Conservation (phyloP, 2,113 vertebrate species). For the Brachyhypopomus occidentalis region DNA sequence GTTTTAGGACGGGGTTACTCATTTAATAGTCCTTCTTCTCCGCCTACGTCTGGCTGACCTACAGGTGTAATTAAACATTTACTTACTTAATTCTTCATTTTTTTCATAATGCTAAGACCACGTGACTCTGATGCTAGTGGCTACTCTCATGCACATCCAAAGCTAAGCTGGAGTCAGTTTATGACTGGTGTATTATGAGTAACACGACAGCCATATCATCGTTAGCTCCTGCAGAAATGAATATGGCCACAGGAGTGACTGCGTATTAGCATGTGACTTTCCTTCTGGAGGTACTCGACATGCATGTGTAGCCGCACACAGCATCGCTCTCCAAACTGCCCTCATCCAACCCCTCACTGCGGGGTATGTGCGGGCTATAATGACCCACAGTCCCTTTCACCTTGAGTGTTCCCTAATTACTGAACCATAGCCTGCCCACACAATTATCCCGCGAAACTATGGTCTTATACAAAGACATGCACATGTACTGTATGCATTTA, state of each 20-base stretch:
- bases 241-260: conserved; percentile 46
- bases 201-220: conserved; percentile 28
- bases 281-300: conserved; percentile 61
- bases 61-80: neutral
- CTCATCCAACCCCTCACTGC: conserved; percentile 3
- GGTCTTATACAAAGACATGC: conserved; percentile 3
- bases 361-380: conserved; percentile 44
- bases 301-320: conserved; percentile 45
- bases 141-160: neutral
- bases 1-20: neutral
- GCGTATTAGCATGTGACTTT: conserved; percentile 56
- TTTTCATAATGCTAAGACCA: neutral
- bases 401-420: conserved; percentile 64
- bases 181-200: conserved; percentile 48
- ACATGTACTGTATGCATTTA: neutral
- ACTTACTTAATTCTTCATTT: neutral
- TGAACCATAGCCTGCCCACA: conserved; percentile 56
- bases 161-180: neutral
- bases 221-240: conserved; percentile 1
- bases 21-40: no score
- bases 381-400: conserved; percentile 61
- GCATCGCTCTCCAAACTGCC: conserved; percentile 32
- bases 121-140: neutral
- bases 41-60: no score
- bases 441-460: conserved; percentile 36